phyloP scores from a whole-genome alignment of 2,797 vertebrate genomes.

The Manis crassicaudata region DNA sequence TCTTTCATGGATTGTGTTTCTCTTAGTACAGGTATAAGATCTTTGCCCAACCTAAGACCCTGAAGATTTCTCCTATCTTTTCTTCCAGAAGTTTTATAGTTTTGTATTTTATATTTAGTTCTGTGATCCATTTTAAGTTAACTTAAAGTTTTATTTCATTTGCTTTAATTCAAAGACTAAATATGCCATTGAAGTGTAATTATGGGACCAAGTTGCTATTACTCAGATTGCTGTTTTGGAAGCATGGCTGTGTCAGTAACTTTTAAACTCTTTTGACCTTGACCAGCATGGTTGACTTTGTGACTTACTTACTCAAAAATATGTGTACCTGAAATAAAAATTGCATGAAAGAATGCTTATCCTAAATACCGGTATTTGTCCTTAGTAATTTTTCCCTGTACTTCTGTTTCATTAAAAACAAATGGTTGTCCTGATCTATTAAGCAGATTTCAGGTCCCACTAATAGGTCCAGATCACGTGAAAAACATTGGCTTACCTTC shows the following conservation, averaged over 20 bases:
- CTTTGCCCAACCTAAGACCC: background rate
- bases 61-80: background rate
- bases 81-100: background rate
- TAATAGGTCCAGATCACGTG: background rate
- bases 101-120: background rate
- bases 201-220: background rate
- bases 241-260: background rate
- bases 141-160: background rate
- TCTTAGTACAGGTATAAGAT: background rate
- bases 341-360: background rate
- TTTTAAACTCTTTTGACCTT: background rate
- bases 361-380: background rate
- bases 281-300: background rate
- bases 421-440: background rate
- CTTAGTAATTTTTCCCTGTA: background rate
- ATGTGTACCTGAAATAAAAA: background rate
- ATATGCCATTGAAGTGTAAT: background rate
- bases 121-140: background rate
- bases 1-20: background rate
- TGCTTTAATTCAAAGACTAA: background rate
- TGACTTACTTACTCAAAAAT: background rate
- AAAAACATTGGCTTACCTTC: background rate
- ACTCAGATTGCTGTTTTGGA: slow-evolving; percentile 3
- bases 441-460: background rate
- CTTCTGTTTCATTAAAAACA: slow-evolving; percentile 39